These are phyloP conservation scores for Miniopterus natalensis DNA, from an alignment of 2,113 vertebrate species.

Conservation along the genomic window DNA sequence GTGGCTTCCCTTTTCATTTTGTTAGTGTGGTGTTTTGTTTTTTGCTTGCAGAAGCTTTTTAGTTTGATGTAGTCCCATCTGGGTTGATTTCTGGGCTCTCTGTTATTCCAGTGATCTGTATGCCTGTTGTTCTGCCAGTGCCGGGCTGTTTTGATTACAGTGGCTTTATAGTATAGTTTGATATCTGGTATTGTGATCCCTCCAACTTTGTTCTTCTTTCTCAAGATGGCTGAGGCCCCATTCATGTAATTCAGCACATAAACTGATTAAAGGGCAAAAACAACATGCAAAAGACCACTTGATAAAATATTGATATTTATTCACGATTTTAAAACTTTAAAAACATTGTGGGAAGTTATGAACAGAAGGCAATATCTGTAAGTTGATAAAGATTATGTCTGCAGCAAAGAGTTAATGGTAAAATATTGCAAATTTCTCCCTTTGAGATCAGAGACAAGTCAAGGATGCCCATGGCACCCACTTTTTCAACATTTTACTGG, in stretches of 20 bases:
- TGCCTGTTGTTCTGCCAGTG: not conserved
- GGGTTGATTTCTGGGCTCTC: not conserved
- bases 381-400: not conserved
- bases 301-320: not conserved
- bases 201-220: not conserved
- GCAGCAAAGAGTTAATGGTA: not conserved
- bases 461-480: not conserved
- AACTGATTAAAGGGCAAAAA: constrained; percentile 40
- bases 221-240: not conserved
- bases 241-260: not conserved
- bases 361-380: not conserved
- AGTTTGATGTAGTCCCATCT: not conserved
- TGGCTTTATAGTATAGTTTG: not conserved
- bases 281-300: not conserved
- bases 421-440: not conserved
- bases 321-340: not conserved
- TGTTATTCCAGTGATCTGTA: not conserved
- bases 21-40: not conserved
- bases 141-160: not conserved
- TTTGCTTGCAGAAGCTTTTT: not conserved
- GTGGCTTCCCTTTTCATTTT: not conserved
- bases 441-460: not conserved
- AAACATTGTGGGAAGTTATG: not conserved
- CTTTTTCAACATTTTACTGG: not conserved
- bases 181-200: not conserved